Base-by-base conservation (phyloP, 2,797 vertebrate genomes). In the Macroramphosus scolopax region DNA sequence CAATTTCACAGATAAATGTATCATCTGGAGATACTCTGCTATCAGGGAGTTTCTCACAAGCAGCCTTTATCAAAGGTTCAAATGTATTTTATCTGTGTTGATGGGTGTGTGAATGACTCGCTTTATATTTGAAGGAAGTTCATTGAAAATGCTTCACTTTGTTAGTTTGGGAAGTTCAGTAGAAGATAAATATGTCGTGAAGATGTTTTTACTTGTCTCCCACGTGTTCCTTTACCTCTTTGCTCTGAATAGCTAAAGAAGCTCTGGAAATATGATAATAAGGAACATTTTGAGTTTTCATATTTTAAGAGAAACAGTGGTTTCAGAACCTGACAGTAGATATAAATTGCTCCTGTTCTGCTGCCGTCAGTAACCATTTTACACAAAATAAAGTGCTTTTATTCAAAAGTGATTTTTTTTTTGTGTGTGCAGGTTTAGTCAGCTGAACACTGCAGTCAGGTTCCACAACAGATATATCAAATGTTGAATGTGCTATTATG, bases 371-470 rank as follows among this genome's bases (percentile, higher is more conserved):
- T n/a, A n/a, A n/a, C n/a, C n/a, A n/a, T n/a, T n/a, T n/a, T n/a
- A 39, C 25, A 59, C 54, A 58, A 60, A 68, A 61, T 35, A 57
- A 52, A 68, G 46, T 49, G 46, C 38, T 47, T 16, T 37, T 28
- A 37, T 51, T 54, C 60, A 43, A 48, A 57, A 41, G 10, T 13
- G 10, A 13, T 4, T 6, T 6, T 13, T 4, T 32, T 13, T 4
- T 5, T 13, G 12, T 13, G 9, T 13, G 28, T 20, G 17, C 25
- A 38, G 17, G 11, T 63, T 58, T 26, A 50, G 35, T 38, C 16
- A 18, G 50, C 49, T 12, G 61, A 39, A 80, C 78, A 86, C 82
- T 77, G 63, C 72, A 75, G 82, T 78, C 59, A 79, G 45, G 83
- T 83, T 76, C 65, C 75, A 74, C 76, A 75, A 76, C 53, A 59